Conservation (phyloP, 1,140 invertebrate genomes). For the Anastrepha ludens region DNA sequence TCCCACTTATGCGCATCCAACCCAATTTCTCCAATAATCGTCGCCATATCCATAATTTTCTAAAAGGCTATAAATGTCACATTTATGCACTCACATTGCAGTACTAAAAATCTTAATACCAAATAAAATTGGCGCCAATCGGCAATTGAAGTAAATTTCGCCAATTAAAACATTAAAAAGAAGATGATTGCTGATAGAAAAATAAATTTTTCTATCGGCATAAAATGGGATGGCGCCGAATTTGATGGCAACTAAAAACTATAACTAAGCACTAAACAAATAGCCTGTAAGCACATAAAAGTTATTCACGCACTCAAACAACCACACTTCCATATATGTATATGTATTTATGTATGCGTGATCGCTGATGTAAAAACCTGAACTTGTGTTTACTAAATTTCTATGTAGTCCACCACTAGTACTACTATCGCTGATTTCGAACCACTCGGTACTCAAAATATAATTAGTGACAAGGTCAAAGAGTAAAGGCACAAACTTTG, state of each 20-base stretch:
- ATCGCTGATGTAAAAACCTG: too few species aligned
- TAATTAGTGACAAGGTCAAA: too few species aligned
- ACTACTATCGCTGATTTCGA: too few species aligned
- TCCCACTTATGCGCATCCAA: background rate
- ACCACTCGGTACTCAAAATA: too few species aligned
- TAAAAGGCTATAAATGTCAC: background rate
- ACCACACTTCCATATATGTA: background rate
- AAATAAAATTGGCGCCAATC: conserved; percentile 41
- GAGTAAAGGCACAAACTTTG: too few species aligned
- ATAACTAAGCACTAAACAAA: background rate
- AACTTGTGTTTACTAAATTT: too few species aligned
- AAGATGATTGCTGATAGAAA: background rate
- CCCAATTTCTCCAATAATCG: background rate
- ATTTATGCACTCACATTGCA: background rate
- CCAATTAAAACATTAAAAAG: conserved; percentile 24
- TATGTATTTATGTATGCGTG: too few species aligned
- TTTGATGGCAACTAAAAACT: conserved; percentile 22
- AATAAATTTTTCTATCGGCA: conserved; percentile 29
- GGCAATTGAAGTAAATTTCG: conserved; percentile 23
- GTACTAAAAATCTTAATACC: conserved; percentile 13
- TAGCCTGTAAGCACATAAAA: too few species aligned
- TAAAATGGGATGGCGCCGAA: conserved; percentile 34
- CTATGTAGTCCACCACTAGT: too few species aligned
- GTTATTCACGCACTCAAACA: background rate
- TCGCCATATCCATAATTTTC: background rate